Base-by-base conservation (phyloP, 1,140 invertebrate genomes). In the Diorhabda carinulata region DNA sequence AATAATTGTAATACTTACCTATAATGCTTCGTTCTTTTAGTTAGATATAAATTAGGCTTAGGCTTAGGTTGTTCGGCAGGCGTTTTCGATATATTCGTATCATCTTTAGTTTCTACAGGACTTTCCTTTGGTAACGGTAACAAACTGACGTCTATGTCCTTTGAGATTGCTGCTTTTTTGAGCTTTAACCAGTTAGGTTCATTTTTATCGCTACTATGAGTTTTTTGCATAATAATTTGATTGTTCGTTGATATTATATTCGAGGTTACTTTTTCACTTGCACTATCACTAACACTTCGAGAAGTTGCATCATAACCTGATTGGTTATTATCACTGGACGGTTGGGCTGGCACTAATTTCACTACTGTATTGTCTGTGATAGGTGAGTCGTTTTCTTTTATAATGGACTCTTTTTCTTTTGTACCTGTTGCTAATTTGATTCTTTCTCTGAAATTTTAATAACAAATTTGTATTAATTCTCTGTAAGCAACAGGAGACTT, bases 11-110 rank as follows among this genome's bases (percentile, higher is more conserved):
- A 57, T n/a, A 59, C 67, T 69, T 63, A 77, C 61, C 85, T 85
- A 77, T 93, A 93, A 79, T 86, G 87, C 80, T 90, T 91, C 1
- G 84, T 86, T 68, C 83, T 83, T 25, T 73, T 74, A 3, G 73
- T 76, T 5, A 80, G 65, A 2, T 74, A 63, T 43, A 80, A 58
- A 41, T 67, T 77, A 3, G 77, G 74, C 62, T 74, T 73, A 8
- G 66, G 58, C 65, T 74, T 76, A 8, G 59, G 10, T 61, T 69
- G 68, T 58, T 61, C 68, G 10, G 25, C 58, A 41, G 59, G 9
- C 52, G 62, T 5, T n/a, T 57, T n/a, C n/a, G 42, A 41, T 40
- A 43, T 68, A 44, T 62, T 40, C n/a, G 40, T 56, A 4, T 57
- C 64, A 9, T 52, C 62, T 40, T 43, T 62, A 56, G n/a, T 58